phyloP scores from a whole-genome alignment of 2,113 vertebrate genomes.

The Carlito syrichta region DNA sequence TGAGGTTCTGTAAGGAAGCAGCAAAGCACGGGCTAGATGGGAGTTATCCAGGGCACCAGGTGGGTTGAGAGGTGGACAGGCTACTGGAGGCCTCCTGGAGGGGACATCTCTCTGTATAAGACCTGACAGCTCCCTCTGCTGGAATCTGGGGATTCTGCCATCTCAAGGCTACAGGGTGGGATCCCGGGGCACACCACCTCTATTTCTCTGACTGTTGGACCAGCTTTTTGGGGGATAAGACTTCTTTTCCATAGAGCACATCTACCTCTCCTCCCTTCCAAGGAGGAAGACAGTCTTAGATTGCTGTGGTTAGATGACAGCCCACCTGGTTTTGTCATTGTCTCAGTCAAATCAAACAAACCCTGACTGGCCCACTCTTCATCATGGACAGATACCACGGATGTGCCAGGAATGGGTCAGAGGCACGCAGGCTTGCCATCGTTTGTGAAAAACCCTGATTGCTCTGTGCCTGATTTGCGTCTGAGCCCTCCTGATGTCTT shows the following conservation, averaged over 20 bases:
- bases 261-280: background rate
- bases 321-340: background rate
- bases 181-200: background rate
- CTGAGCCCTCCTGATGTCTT: background rate
- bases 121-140: background rate
- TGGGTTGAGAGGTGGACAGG: background rate
- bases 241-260: background rate
- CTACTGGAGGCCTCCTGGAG: background rate
- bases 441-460: background rate
- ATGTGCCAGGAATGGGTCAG: background rate
- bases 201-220: background rate
- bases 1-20: background rate
- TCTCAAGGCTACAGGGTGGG: background rate
- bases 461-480: background rate
- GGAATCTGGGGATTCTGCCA: too few relatives aligned
- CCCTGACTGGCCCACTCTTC: background rate
- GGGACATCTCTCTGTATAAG: background rate
- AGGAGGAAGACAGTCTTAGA: background rate
- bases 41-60: background rate
- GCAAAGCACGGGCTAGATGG: background rate
- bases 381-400: accelerated
- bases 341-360: background rate
- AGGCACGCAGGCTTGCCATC: background rate
- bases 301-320: background rate
- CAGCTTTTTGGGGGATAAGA: too few relatives aligned